phyloP scores from a whole-genome alignment of 2,888 invertebrate species.

The Limnephilus lunatus region DNA sequence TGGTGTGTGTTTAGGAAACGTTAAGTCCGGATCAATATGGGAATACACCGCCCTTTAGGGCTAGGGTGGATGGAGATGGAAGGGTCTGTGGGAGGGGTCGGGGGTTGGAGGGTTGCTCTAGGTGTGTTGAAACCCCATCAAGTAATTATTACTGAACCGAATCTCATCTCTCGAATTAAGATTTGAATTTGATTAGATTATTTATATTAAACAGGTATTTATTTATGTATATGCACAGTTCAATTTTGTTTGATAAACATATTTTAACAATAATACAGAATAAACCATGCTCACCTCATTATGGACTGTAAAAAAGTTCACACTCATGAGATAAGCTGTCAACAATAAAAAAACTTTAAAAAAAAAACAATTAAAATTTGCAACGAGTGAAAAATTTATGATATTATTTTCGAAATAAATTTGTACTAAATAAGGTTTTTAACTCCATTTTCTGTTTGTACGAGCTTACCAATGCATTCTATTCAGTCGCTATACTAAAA shows the following conservation, averaged over 20 bases:
- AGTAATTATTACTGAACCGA: slow-evolving; percentile 25
- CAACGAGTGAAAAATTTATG: too few relatives aligned
- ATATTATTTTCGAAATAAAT: too few relatives aligned
- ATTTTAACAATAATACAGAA: neutral
- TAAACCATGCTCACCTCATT: too few relatives aligned
- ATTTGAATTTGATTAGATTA: neutral
- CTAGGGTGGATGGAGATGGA: neutral
- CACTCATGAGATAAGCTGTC: neutral
- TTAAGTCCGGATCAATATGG: slow-evolving; percentile 50
- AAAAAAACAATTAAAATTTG: too few relatives aligned
- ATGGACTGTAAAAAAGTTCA: neutral
- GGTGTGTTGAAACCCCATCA: slow-evolving; percentile 43
- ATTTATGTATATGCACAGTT: neutral
- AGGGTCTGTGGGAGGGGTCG: neutral
- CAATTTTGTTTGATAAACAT: neutral
- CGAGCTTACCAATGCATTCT: too few relatives aligned
- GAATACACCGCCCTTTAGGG: slow-evolving; percentile 49
- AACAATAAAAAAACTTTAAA: too few relatives aligned
- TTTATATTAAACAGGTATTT: neutral
- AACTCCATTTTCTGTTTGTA: too few relatives aligned
- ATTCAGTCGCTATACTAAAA: too few relatives aligned
- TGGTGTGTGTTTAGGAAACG: slow-evolving; percentile 50
- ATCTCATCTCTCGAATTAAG: slow-evolving; percentile 31
- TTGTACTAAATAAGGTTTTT: too few relatives aligned
- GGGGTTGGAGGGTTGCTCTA: slow-evolving; percentile 14